Base-by-base conservation (phyloP, 2,888 invertebrate genomes). In the Synanthedon andrenaeformis region DNA sequence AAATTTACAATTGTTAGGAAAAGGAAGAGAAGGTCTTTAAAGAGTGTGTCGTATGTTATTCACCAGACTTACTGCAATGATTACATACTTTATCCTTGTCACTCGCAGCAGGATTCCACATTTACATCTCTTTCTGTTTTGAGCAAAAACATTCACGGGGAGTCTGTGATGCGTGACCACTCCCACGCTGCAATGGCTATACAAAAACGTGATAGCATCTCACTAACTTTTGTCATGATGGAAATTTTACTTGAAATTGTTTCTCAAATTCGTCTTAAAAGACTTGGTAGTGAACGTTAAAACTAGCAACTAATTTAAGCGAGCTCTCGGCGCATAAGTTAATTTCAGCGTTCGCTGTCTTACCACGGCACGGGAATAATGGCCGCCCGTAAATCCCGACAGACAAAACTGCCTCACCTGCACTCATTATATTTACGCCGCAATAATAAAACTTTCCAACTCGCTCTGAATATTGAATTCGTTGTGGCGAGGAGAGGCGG, bases 381-480 rank as follows among this genome's bases (percentile, higher is more conserved):
- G 73, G 70, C 69, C 62, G 68, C 60, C 69, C 68, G 74, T 81
- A 82, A 85, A 82, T 85, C 81, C 79, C 76, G 58, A 64, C 78
- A 82, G 84, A 82, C 82, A 73, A 71, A 78, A 78, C 75, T 71
- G 76, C 71, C 78, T 84, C 81, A 85, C 86, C 85, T 85, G 82
- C 81, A 81, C 82, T 86, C 84, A 82, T 86, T 85, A 85, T 85
- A 82, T 85, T 83, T 85, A 86, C 76, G 81, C 84, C 79, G 82
- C 79, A 83, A 85, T 86, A 85, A 85, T 83, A 84, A 87, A 87
- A 86, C 79, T 86, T 86, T 76, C 70, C 82, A 79, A 80, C 82
- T 83, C 77, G 63, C 72, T 71, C 73, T 75, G 83, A 84, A 86
- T 86, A 86, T 87, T 87, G 86, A 82, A 87, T 84, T 74, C 79